phyloP scores from a whole-genome alignment of 2,888 invertebrate species.

The Leptopilina drosophilae region DNA sequence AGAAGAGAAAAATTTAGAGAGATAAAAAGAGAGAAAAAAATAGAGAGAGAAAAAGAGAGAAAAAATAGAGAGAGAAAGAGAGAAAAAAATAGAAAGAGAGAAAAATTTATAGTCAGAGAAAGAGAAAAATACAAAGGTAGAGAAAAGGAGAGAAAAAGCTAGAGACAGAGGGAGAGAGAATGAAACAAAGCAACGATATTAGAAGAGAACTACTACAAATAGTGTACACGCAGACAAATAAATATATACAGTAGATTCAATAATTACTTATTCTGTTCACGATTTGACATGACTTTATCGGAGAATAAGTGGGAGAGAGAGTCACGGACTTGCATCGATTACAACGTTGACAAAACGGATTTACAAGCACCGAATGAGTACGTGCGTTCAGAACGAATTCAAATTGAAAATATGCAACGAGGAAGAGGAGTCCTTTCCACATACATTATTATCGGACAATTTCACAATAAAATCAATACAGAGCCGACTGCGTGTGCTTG shows the following conservation, averaged over 20 bases:
- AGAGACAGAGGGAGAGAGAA: conserved; percentile 35
- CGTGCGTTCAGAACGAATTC: conserved; percentile 1
- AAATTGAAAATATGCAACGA: background rate
- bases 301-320: conserved; percentile 55
- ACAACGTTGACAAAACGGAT: conserved; percentile 64
- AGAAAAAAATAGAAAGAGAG: background rate
- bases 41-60: background rate
- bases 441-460: background rate
- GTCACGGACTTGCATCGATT: conserved; percentile 62
- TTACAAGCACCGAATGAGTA: conserved; percentile 57
- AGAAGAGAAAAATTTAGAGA: too few species aligned
- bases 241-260: conserved; percentile 36
- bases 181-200: too few species aligned
- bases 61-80: too few species aligned
- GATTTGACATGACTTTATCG: conserved; percentile 59
- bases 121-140: background rate
- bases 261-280: conserved; percentile 59
- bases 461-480: background rate
- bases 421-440: conserved; percentile 1
- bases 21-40: background rate
- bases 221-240: too few species aligned
- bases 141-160: too few species aligned
- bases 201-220: too few species aligned
- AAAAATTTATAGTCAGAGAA: background rate
- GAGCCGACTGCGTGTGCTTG: too few species aligned